Conservation (phyloP, 2,797 vertebrate species). For the Petrocephalus sullivani region DNA sequence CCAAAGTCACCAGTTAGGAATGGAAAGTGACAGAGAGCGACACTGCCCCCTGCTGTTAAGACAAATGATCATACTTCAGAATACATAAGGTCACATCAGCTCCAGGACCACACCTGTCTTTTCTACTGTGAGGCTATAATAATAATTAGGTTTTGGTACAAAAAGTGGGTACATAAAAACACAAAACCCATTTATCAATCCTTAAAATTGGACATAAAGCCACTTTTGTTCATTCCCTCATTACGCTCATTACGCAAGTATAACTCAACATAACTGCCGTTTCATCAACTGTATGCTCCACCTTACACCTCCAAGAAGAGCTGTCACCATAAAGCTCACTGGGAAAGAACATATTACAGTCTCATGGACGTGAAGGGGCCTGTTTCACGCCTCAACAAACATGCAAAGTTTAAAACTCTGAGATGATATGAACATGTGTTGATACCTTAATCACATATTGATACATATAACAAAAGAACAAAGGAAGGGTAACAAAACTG, state of each 20-base stretch:
- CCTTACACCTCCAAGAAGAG: background rate
- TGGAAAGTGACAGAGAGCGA: background rate
- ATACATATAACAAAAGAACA: background rate
- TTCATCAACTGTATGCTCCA: background rate
- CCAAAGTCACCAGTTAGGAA: background rate
- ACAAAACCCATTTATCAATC: background rate
- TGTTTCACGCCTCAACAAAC: background rate
- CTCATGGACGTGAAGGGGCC: background rate
- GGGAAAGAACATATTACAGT: background rate
- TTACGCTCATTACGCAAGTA: background rate
- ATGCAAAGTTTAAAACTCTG: background rate
- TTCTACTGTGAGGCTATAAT: background rate
- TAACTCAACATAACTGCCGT: background rate
- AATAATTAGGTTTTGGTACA: background rate
- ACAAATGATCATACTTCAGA: background rate
- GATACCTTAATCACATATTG: background rate
- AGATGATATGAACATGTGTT: background rate
- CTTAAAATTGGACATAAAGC: background rate
- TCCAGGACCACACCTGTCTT: constrained; percentile 13
- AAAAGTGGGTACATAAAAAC: background rate
- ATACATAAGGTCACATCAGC: background rate
- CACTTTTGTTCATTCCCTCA: background rate
- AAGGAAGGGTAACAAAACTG: background rate
- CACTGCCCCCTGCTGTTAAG: constrained; percentile 16
- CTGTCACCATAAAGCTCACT: background rate